Conservation (phyloP, 2,888 invertebrate genomes). For the Microctonus aethiopoides region DNA sequence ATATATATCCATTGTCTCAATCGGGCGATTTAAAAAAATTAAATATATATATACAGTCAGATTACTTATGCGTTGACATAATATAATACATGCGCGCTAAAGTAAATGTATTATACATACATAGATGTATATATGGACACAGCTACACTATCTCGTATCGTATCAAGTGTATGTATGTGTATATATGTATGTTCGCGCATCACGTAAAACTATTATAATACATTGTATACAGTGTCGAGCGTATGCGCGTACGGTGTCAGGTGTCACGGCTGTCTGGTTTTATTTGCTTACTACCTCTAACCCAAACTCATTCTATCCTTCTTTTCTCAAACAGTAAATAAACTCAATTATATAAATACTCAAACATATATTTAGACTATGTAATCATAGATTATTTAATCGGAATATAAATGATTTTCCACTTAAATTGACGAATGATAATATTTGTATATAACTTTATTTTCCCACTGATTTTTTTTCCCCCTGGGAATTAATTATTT, state of each 20-base stretch:
- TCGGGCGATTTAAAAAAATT: slow-evolving; percentile 26
- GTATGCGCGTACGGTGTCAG: slow-evolving; percentile 51
- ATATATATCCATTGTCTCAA: slow-evolving; percentile 51
- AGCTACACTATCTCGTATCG: neutral
- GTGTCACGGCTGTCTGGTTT: slow-evolving; percentile 62
- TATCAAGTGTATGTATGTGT: too few species aligned
- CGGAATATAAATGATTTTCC: too few species aligned
- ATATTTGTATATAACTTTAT: too few species aligned
- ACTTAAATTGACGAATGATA: too few species aligned
- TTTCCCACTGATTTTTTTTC: neutral
- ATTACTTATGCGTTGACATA: neutral
- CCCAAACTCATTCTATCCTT: neutral
- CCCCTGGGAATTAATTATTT: neutral
- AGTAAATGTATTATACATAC: slow-evolving; percentile 29
- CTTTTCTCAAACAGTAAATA: neutral
- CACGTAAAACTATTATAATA: neutral
- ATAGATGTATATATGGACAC: too few species aligned
- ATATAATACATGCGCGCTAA: slow-evolving; percentile 1
- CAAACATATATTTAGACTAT: too few species aligned
- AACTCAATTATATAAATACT: neutral
- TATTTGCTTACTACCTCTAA: slow-evolving; percentile 51
- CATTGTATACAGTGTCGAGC: neutral
- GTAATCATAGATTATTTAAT: too few species aligned
- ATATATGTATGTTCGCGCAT: slow-evolving; percentile 31
- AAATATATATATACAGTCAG: neutral